Percentiles rank a stretch among this genome's conserved stretches.
Evolutionary conservation across 2,797 vertebrate species (phyloP).

Genomic region (Enteromius anoplus): DNA sequence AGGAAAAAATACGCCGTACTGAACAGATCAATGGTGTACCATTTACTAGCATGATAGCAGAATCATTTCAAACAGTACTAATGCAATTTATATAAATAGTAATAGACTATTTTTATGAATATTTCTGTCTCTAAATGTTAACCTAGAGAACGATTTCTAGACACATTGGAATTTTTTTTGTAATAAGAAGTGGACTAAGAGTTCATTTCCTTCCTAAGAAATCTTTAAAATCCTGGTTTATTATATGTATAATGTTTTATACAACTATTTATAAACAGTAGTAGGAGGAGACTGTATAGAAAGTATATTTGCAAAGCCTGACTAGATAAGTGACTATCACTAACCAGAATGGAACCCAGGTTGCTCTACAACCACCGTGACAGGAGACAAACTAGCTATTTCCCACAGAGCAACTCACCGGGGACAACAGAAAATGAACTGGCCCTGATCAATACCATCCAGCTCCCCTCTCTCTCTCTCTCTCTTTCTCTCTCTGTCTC

Average conservation of each 20-base stretch:
- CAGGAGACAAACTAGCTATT: constrained; percentile 80
- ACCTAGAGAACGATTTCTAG: background rate
- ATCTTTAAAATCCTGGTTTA: background rate
- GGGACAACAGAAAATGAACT: constrained; percentile 80
- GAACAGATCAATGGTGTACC: constrained; percentile 9
- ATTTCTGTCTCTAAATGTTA: background rate
- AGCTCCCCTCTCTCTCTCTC: constrained; percentile 56
- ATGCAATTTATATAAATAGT: background rate
- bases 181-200: background rate
- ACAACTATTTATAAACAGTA: background rate
- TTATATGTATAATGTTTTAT: background rate
- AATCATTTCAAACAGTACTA: background rate
- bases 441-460: constrained; percentile 74
- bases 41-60: background rate
- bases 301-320: constrained; percentile 8
- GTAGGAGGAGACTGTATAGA: constrained; percentile 10
- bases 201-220: background rate
- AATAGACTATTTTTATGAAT: background rate
- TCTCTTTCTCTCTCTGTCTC: background rate
- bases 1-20: background rate
- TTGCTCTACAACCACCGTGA: constrained; percentile 72
- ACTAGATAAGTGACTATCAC: constrained; percentile 41
- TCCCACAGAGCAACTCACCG: constrained; percentile 74
- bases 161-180: background rate
- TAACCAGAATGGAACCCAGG: constrained; percentile 48